A percentile compares a stretch with the other conserved stretches of the same genome.
Evolutionary conservation across 2,888 invertebrate genomes (phyloP).

Genomic region (Dicyrtomina minuta): DNA sequence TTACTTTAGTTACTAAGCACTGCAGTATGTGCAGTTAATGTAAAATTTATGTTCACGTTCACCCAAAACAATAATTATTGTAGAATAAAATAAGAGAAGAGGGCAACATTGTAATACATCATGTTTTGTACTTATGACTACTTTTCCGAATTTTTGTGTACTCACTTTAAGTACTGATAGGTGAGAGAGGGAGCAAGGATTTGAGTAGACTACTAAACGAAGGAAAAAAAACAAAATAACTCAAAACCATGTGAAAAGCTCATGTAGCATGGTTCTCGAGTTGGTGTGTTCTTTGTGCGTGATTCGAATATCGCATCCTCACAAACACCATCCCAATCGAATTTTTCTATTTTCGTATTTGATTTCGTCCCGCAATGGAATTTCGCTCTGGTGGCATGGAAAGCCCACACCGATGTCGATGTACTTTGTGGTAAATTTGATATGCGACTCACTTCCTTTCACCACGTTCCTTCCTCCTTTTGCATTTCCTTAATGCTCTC

Average conservation of each 20-base stretch:
- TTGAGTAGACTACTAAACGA: constrained; percentile 16
- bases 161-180: no score
- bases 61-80: no score
- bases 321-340: constrained; percentile 40
- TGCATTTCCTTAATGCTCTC: constrained; percentile 39
- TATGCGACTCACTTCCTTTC: constrained; percentile 35
- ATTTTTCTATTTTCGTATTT: constrained; percentile 46
- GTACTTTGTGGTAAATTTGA: constrained; percentile 18
- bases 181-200: background rate
- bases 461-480: constrained; percentile 37
- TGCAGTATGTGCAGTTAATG: no score
- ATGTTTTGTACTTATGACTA: no score
- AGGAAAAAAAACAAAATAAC: constrained; percentile 24
- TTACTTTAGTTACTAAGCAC: no score
- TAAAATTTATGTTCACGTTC: no score
- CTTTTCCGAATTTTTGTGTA: no score
- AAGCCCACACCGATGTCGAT: constrained; percentile 40
- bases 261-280: constrained; percentile 37
- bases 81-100: no score
- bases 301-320: constrained; percentile 43
- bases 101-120: no score
- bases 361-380: constrained; percentile 43
- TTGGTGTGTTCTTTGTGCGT: constrained; percentile 43
- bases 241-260: constrained; percentile 19
- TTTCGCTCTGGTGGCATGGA: constrained; percentile 34